These are phyloP conservation scores for Sinentomon sp. DNA, from an alignment of 2,888 invertebrate species.

Conservation along the genomic window DNA sequence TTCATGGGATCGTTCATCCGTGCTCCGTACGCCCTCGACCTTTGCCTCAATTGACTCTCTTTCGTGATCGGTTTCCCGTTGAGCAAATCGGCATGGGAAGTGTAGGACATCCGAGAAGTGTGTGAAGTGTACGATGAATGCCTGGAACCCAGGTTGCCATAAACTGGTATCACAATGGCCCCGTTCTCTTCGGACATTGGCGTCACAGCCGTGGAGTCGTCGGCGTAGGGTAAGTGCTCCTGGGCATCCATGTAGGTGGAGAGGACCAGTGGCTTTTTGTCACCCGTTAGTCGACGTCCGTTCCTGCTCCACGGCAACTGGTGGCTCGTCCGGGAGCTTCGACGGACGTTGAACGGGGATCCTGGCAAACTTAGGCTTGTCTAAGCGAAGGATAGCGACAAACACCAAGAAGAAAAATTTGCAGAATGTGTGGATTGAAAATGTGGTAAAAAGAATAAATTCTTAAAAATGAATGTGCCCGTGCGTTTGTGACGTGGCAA, in stretches of 20 bases:
- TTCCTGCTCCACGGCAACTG: constrained; percentile 60
- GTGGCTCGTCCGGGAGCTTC: constrained; percentile 71
- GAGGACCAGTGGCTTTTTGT: constrained; percentile 73
- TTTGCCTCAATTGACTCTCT: constrained; percentile 44
- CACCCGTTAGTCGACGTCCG: constrained; percentile 44
- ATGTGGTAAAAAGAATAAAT: too few relatives aligned
- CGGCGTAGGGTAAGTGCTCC: constrained; percentile 85
- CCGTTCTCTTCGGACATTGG: constrained; percentile 95
- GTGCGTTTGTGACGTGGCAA: too few relatives aligned
- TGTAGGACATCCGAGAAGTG: constrained; percentile 73
- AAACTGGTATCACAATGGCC: constrained; percentile 72
- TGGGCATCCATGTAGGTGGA: constrained; percentile 53
- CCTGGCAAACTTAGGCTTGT: constrained; percentile 89
- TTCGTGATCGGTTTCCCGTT: constrained; percentile 48
- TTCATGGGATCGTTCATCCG: too few relatives aligned
- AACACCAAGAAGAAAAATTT: constrained; percentile 1
- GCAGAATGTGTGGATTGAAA: neutral
- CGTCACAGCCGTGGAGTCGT: constrained; percentile 88
- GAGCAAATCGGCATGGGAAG: constrained; percentile 71
- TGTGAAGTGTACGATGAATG: constrained; percentile 90
- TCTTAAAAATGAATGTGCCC: too few relatives aligned
- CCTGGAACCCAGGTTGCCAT: constrained; percentile 46
- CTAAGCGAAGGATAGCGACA: constrained; percentile 23
- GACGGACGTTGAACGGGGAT: constrained; percentile 77
- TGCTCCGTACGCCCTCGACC: constrained; percentile 15